Evolutionary conservation across 1,140 invertebrate species (phyloP).

Genomic region (Achroia grisella): DNA sequence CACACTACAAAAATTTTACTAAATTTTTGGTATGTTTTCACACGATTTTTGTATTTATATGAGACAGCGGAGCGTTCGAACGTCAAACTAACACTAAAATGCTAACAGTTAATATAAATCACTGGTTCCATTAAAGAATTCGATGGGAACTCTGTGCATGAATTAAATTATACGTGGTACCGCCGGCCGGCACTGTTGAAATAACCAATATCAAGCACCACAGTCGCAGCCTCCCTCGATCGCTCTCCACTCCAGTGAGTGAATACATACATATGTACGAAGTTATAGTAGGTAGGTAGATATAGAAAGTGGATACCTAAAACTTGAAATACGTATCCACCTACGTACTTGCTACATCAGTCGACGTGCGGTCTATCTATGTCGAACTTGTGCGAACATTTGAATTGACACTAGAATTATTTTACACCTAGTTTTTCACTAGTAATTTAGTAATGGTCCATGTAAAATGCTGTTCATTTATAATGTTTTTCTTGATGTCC

Average conservation of each 20-base stretch:
- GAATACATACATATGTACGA: constrained; percentile 25
- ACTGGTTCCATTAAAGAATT: constrained; percentile 47
- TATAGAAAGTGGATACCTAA: background rate
- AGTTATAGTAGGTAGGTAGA: constrained; percentile 41
- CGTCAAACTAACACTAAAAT: constrained; percentile 24
- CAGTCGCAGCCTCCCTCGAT: constrained; percentile 60
- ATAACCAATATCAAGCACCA: constrained; percentile 50
- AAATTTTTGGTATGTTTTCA: constrained; percentile 28
- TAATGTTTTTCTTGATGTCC: too few species aligned
- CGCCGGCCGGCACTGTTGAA: constrained; percentile 43
- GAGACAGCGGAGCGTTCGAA: constrained; percentile 16
- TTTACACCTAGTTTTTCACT: too few species aligned
- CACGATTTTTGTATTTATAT: constrained; percentile 14
- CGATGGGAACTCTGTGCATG: constrained; percentile 34
- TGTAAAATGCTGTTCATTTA: too few species aligned
- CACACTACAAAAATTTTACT: constrained; percentile 20
- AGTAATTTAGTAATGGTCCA: too few species aligned
- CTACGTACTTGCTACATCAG: constrained; percentile 18
- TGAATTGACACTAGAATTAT: too few species aligned
- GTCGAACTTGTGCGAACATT: constrained; percentile 14
- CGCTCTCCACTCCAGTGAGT: constrained; percentile 45
- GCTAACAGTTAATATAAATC: constrained; percentile 33
- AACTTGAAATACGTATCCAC: constrained; percentile 2
- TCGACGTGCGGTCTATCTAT: constrained; percentile 27
- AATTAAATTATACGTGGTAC: constrained; percentile 35